Percentiles rank a stretch among this genome's conserved stretches.
Evolutionary conservation across 2,888 invertebrate species (phyloP).

Genomic region (Eristalinus aeneus): DNA sequence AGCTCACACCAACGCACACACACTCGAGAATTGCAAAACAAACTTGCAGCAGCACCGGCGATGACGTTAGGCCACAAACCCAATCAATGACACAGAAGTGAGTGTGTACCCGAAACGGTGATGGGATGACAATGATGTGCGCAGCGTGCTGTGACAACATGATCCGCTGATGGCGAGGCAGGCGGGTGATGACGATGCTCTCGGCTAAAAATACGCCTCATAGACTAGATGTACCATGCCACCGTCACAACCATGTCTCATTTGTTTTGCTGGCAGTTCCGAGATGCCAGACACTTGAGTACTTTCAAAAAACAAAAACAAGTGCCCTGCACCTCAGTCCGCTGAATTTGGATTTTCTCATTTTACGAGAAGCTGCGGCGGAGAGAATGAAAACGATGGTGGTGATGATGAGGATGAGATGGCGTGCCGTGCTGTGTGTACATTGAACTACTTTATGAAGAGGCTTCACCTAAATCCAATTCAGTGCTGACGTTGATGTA

Average conservation of each 20-base stretch:
- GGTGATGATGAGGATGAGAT: conserved; percentile 13
- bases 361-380: background rate
- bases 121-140: conserved; percentile 53
- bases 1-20: conserved; percentile 14
- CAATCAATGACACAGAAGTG: background rate
- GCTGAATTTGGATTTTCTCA: background rate
- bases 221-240: conserved; percentile 10
- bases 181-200: conserved; percentile 33
- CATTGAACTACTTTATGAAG: conserved; percentile 24
- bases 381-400: background rate
- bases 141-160: background rate
- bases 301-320: background rate
- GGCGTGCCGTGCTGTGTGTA: background rate
- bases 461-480: conserved; percentile 50
- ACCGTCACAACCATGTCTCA: conserved; percentile 29
- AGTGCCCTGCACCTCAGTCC: background rate
- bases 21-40: conserved; percentile 5
- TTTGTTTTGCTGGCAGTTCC: background rate
- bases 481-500: conserved; percentile 47
- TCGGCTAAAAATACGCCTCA: conserved; percentile 43
- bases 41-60: background rate
- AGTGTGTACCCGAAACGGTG: conserved; percentile 4
- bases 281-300: conserved; percentile 16
- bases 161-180: background rate
- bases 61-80: conserved; percentile 37